phyloP scores from a whole-genome alignment of 2,888 invertebrate species.

The Peribatodes rhomboidaria region DNA sequence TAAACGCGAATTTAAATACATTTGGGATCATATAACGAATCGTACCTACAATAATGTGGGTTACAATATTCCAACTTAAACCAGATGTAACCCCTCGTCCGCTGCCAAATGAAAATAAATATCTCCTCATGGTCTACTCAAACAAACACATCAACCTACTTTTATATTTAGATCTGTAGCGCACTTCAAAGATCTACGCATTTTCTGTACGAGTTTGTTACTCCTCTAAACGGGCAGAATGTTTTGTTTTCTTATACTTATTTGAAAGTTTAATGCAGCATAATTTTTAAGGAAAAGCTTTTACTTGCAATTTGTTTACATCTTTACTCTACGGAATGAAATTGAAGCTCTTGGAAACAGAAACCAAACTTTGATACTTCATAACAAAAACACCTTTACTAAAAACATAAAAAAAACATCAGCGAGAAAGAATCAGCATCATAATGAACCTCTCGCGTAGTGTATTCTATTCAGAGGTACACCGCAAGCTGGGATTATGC shows the following conservation, averaged over 20 bases:
- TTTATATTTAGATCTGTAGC: slow-evolving; percentile 66
- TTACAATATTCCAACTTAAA: slow-evolving; percentile 53
- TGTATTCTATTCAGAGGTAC: slow-evolving; percentile 37
- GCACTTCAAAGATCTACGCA: slow-evolving; percentile 58
- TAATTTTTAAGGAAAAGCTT: slow-evolving; percentile 16
- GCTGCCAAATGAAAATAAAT: slow-evolving; percentile 76
- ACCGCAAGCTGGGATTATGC: slow-evolving; percentile 44
- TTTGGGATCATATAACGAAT: slow-evolving; percentile 46
- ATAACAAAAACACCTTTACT: slow-evolving; percentile 16
- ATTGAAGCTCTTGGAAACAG: slow-evolving; percentile 3
- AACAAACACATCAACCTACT: slow-evolving; percentile 72
- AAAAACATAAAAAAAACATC: slow-evolving; percentile 11
- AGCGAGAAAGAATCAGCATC: slow-evolving; percentile 24
- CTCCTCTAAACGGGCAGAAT: slow-evolving; percentile 39
- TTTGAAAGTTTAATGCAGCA: slow-evolving; percentile 23
- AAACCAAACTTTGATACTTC: neutral
- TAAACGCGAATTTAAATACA: slow-evolving; percentile 40
- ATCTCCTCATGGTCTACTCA: slow-evolving; percentile 69
- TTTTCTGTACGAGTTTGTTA: slow-evolving; percentile 51
- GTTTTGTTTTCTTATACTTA: slow-evolving; percentile 31
- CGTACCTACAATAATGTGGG: slow-evolving; percentile 46
- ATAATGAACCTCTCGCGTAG: slow-evolving; percentile 28
- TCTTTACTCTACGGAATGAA: neutral
- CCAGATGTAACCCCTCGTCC: slow-evolving; percentile 62
- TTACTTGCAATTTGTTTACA: slow-evolving; percentile 7